A percentile compares a stretch with the other conserved stretches of the same genome.
phyloP scores from a whole-genome alignment of 2,888 invertebrate species.

The Ophion ventricosus region DNA sequence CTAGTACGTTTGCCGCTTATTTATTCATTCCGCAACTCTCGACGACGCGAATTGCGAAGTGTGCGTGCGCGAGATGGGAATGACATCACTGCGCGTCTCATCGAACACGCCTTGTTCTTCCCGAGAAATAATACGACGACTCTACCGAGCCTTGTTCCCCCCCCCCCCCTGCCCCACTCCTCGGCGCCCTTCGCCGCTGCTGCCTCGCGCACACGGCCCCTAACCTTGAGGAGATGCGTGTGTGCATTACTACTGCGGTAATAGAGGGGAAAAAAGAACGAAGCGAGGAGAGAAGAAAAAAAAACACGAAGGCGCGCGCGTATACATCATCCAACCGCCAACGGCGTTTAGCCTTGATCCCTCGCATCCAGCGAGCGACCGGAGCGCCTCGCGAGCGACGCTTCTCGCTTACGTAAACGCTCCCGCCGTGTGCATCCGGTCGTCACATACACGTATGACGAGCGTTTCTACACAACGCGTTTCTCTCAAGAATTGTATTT shows the following conservation, averaged over 20 bases:
- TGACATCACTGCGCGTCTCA: slow-evolving; percentile 52
- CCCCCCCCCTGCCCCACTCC: slow-evolving; percentile 9
- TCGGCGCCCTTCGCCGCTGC: background rate
- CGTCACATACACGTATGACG: slow-evolving; percentile 38
- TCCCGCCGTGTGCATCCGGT: slow-evolving; percentile 61
- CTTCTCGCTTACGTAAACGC: slow-evolving; percentile 79
- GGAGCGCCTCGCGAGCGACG: slow-evolving; percentile 71
- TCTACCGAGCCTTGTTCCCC: background rate
- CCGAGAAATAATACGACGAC: slow-evolving; percentile 33
- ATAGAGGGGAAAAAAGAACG: slow-evolving; percentile 31
- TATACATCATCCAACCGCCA: slow-evolving; percentile 43
- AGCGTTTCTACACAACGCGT: slow-evolving; percentile 19
- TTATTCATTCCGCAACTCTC: slow-evolving; percentile 32
- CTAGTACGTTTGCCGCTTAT: slow-evolving; percentile 38
- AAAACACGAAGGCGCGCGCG: slow-evolving; percentile 13
- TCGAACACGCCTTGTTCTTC: slow-evolving; percentile 45
- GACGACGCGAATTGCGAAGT: slow-evolving; percentile 46
- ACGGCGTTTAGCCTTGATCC: slow-evolving; percentile 82
- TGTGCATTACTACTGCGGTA: slow-evolving; percentile 49
- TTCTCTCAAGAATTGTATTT: slow-evolving; percentile 13
- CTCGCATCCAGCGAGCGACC: slow-evolving; percentile 75
- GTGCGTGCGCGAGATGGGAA: slow-evolving; percentile 12
- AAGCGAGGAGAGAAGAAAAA: slow-evolving; percentile 25
- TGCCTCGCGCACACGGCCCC: slow-evolving; percentile 3
- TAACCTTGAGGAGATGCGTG: slow-evolving; percentile 48